A percentile compares a stretch with the other conserved stretches of the same genome.
phyloP scores from a whole-genome alignment of 1,140 invertebrate genomes.

The Mizuhopecten yessoensis region DNA sequence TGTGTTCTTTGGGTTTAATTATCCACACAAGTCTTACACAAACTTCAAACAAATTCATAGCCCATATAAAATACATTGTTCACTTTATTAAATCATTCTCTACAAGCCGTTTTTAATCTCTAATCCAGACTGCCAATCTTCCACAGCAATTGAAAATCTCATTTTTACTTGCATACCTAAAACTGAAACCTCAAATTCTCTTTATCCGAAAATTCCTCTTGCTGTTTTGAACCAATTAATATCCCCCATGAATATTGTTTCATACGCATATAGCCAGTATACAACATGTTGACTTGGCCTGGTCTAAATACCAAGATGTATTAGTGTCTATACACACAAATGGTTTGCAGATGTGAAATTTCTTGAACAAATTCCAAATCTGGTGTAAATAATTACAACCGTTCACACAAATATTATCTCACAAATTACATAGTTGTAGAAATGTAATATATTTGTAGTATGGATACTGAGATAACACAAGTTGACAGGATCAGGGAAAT shows the following conservation, averaged over 20 bases:
- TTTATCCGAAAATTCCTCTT: neutral
- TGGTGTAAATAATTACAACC: constrained; percentile 22
- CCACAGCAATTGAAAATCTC: neutral
- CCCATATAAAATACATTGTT: too few species aligned
- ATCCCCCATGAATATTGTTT: neutral
- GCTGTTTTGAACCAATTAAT: neutral
- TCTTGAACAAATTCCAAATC: constrained; percentile 39
- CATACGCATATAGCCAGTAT: neutral
- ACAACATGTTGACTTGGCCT: neutral
- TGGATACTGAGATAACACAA: neutral
- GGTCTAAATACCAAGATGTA: neutral
- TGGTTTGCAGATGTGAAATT: constrained; percentile 5
- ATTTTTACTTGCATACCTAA: neutral
- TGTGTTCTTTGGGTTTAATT: too few species aligned
- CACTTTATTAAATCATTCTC: too few species aligned
- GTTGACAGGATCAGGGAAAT: neutral
- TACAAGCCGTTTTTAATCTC: too few species aligned
- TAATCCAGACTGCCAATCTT: too few species aligned
- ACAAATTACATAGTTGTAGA: constrained; percentile 35
- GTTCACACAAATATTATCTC: constrained; percentile 30
- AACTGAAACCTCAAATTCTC: neutral
- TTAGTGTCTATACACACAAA: neutral
- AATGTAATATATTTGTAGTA: constrained; percentile 28
- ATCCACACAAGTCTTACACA: too few species aligned
- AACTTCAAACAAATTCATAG: too few species aligned